Conservation (phyloP, 2,797 vertebrate species). For the Artibeus jamaicensis region DNA sequence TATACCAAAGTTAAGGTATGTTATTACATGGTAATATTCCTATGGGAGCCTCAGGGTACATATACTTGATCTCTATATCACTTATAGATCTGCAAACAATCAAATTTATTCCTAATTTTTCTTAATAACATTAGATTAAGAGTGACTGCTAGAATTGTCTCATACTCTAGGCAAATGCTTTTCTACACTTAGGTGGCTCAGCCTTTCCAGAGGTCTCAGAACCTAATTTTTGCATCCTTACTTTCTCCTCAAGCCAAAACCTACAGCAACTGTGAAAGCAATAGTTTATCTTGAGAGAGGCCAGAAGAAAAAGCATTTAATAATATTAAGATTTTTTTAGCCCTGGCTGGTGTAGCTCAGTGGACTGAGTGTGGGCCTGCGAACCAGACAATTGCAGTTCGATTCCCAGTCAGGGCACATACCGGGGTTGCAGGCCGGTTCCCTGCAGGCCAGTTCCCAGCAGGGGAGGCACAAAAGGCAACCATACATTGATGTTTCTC, state of each 20-base stretch:
- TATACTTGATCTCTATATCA: not conserved
- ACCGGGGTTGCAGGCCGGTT: too few species aligned
- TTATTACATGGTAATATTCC: not conserved
- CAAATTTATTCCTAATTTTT: not conserved
- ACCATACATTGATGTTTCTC: too few species aligned
- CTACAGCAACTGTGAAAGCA: not conserved
- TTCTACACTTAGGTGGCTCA: not conserved
- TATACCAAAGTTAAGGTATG: not conserved
- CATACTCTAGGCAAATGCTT: not conserved
- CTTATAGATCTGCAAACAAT: not conserved
- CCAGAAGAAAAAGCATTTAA: not conserved
- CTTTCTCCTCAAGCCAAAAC: not conserved
- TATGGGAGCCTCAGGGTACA: not conserved
- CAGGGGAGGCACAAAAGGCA: too few species aligned
- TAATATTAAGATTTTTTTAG: not conserved
- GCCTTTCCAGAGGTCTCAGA: not conserved
- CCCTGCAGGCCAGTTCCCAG: too few species aligned
- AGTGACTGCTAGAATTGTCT: not conserved
- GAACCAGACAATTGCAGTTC: too few species aligned
- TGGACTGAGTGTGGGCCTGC: too few species aligned
- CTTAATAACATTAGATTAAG: not conserved
- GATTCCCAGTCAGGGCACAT: too few species aligned
- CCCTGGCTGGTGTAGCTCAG: too few species aligned
- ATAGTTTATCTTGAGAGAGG: not conserved
- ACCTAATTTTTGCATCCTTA: not conserved